A percentile compares a stretch with the other conserved stretches of the same genome.
Conservation (phyloP, 1,140 invertebrate species). For the Trialeurodes vaporariorum region DNA sequence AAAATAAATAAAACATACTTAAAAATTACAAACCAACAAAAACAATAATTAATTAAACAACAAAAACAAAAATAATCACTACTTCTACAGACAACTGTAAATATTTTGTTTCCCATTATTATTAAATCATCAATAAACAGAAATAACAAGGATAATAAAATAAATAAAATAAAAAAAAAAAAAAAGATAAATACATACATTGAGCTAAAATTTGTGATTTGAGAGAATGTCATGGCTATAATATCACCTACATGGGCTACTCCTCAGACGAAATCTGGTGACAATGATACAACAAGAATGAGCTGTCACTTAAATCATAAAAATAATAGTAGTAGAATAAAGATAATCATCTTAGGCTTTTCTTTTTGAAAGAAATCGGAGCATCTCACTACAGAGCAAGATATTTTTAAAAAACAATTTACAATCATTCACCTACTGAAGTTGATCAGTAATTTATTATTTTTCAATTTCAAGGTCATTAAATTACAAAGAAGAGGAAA, state of each 20-base stretch:
- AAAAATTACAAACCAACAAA: neutral
- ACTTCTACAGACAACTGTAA: neutral
- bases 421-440: too few species aligned
- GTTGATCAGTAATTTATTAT: neutral
- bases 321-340: too few species aligned
- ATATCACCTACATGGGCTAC: neutral
- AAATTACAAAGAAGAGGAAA: neutral
- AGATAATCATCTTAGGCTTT: too few species aligned
- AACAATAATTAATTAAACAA: neutral
- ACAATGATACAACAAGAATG: neutral
- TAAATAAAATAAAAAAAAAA: neutral
- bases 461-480: neutral
- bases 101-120: neutral
- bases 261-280: neutral
- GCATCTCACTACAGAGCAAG: too few species aligned
- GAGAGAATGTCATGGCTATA: neutral
- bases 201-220: neutral
- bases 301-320: too few species aligned
- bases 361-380: too few species aligned
- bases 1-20: neutral
- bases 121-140: neutral
- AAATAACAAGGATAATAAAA: neutral
- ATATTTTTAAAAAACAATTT: too few species aligned
- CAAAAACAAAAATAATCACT: neutral
- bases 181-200: neutral